Base-by-base conservation (phyloP, 2,113 vertebrate species). In the Phyllopteryx taeniolatus region DNA sequence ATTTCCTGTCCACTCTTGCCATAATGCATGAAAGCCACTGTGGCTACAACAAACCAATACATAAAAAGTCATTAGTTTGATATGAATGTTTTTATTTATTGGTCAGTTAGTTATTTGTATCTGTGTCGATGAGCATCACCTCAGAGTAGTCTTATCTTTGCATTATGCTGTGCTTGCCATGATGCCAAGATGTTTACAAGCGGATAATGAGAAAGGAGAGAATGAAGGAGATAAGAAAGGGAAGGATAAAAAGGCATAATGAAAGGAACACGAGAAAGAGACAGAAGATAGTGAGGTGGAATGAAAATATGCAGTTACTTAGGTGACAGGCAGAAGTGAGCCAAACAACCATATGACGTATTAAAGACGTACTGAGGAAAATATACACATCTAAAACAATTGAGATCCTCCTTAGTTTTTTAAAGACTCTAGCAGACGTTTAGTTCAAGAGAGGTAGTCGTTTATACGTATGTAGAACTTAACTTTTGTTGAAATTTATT, bases 11-110 rank as follows among this genome's bases (percentile, higher is more conserved):
- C 49, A 62, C 67, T 35, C 57, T 43, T 71, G 3, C 64, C 49
- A 17, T 77, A 11, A 64, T 79, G 81, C 85, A 85, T 85, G 85
- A 77, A 59, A 49, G 47, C 65, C 22, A 17, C 67, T 67, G 75
- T 64, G 20, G 71, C 51, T 56, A 27, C 39, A 68, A 33, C 44
- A 33, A 56, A 54, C 49, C 27, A 68, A 74, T 22, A 1, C 13
- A 27, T 46, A 39, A 62, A n/a, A 59, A 39, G 20, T 31, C 39
- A 2, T 31, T 19, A 63, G 47, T 43, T 1, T 69, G 17, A 33
- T 10, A 51, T 66, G 6, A 66, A 10, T 51, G 15, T 17, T 1
- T 78, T 6, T 46, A 11, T 56, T 15, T 46, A 22, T 19, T 14
- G 13, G 66, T 17, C n/a, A 70, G 5, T n/a, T 5, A 66, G 71